Conservation (phyloP, 1,140 invertebrate species). For the Cydia fagiglandana region DNA sequence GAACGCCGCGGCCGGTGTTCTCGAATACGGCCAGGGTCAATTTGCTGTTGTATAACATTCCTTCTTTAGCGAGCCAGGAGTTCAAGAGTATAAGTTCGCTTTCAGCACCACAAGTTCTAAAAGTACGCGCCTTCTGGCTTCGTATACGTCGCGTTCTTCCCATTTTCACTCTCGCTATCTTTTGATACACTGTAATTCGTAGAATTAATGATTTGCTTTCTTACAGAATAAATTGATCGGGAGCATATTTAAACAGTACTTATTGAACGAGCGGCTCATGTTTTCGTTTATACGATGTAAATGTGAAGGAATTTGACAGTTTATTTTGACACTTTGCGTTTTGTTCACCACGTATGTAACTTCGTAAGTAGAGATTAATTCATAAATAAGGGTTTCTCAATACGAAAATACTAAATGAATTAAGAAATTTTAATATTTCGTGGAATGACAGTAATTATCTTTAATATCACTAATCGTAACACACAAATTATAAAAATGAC, state of each 20-base stretch:
- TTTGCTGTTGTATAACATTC: conserved; percentile 67
- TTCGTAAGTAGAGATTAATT: no score
- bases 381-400: no score
- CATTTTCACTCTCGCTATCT: conserved; percentile 55
- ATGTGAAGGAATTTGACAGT: not conserved
- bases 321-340: conserved; percentile 1
- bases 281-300: not conserved
- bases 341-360: not conserved
- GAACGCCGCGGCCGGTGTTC: conserved; percentile 81
- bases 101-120: conserved; percentile 57
- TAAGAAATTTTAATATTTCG: no score
- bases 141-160: conserved; percentile 77
- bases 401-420: no score
- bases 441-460: no score
- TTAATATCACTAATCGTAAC: not conserved
- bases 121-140: conserved; percentile 60
- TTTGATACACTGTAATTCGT: not conserved
- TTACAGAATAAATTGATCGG: not conserved
- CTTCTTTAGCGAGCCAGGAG: conserved; percentile 72
- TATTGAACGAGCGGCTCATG: not conserved
- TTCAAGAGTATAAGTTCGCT: conserved; percentile 70
- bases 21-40: conserved; percentile 74
- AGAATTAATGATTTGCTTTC: not conserved
- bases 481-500: not conserved
- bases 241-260: not conserved